Evolutionary conservation across 2,113 vertebrate genomes (phyloP), one percentile per base, ranked within the genome.

Genomic region (Hymenochirus boettgeri): DNA sequence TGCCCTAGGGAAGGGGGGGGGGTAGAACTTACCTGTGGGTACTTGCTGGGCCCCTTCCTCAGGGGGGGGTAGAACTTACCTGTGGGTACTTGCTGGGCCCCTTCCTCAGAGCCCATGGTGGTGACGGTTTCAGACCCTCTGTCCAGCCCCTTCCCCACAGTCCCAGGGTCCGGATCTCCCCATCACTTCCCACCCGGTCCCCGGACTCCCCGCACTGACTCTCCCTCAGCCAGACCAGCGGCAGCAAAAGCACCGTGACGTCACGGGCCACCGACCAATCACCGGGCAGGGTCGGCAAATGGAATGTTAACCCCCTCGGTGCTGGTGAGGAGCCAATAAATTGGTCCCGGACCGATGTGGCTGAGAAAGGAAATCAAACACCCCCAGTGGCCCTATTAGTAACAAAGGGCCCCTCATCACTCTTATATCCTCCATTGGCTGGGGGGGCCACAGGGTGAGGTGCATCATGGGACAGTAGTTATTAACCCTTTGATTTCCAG

Each of bases 181-280:
- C 5, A n/a, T n/a, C n/a, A n/a, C n/a, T 31, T 2, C 51, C 62
- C 55, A n/a, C 42, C 54, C 63, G 54, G 45, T 66, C 55, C 46
- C 63, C 55, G 29, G 58, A 46, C 63, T 39, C 54, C 55, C 23
- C 63, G 15, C 45, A 27, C 63, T 2, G 45, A 58, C 54, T 66
- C 54, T 9, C 23, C 47, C 63, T n/a, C 46, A n/a, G n/a, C 55
- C 18, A 45, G 55, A 55, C 55, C 63, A 45, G 54, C 46, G 23
- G 63, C 54, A 29, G 22, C 42, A 50, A 58, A 18, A 66, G 55
- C 46, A 52, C 29, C 46, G 55, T 67, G 55, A 59, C 64, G 64
- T 59, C 64, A 67, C 64, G 1, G 23, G 3, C 31, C 6, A 24
- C 3, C 64, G 19, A 19, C 64, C 64, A 67, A 67, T 67, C 64